These are phyloP conservation scores for Choloepus didactylus DNA, from an alignment of 2,797 vertebrate species.

Conservation along the genomic window DNA sequence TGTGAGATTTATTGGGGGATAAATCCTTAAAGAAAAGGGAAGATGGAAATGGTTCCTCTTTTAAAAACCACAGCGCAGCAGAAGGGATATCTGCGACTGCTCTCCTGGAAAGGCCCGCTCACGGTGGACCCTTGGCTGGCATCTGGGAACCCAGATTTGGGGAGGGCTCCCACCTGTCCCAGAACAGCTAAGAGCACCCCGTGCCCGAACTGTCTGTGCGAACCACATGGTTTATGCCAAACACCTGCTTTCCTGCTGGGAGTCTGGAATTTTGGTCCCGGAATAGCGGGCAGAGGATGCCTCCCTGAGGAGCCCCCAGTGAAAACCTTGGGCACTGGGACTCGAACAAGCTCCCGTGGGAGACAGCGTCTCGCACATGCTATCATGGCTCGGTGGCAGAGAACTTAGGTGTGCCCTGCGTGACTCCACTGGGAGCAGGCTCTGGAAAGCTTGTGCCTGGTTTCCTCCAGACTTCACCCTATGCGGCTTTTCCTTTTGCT, in stretches of 20 bases:
- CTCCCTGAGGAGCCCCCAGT: neutral
- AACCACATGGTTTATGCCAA: neutral
- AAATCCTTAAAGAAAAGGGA: neutral
- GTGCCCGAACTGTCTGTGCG: neutral
- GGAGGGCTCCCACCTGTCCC: neutral
- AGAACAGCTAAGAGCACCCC: neutral
- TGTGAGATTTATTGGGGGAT: neutral
- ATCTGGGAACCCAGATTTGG: neutral
- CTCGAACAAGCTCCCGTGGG: neutral
- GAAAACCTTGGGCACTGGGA: neutral
- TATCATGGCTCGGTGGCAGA: neutral
- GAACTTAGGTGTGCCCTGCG: rapidly evolving
- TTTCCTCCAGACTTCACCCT: neutral
- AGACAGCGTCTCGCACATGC: neutral
- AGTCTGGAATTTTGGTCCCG: neutral
- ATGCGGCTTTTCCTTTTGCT: neutral
- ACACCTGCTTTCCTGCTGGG: neutral
- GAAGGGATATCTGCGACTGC: neutral
- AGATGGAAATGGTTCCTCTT: neutral
- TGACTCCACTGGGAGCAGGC: neutral
- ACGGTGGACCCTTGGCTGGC: neutral
- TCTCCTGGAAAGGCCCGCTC: neutral
- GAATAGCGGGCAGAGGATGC: neutral
- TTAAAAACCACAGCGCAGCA: neutral
- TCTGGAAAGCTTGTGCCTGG: neutral